Base-by-base conservation (phyloP, 2,797 vertebrate species). In the Rachycentron canadum region DNA sequence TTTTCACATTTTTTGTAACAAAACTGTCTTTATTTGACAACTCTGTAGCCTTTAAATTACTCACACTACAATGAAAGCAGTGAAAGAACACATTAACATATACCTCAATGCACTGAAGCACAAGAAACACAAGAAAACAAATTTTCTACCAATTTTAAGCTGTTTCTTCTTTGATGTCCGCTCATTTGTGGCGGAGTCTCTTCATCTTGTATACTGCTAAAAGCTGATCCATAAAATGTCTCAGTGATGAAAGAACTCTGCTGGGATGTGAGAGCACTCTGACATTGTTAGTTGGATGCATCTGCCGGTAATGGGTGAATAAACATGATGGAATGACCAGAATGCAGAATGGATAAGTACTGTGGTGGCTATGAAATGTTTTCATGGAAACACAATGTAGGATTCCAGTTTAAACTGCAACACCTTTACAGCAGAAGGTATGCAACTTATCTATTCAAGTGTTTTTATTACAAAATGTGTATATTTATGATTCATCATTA, bases 221-320 rank as follows among this genome's bases (percentile, higher is more conserved):
- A 86, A 70, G 63, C 67, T 32, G 16, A 70, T 23, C 12, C 25
- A 61, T 61, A 84, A 82, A 78, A 57, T 57, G 43, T 40, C 58
- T 70, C 38, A 21, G 21, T 43, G 59, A 90, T 84, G 56, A 81
- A 88, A 78, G 45, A 73, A 38, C 47, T 66, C 78, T 66, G 53
- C 58, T 3, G 52, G 68, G 79, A 74, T 69, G 70, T 62, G 67
- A 81, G 65, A 57, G 56, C 49, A 62, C 63, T 77, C 57, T 58
- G 68, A 68, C 62, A 78, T 74, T 65, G 71, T 75, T 73, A 60
- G 56, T 36, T 32, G 38, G 32, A 73, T 82, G 71, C 52, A 40
- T 78, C 82, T 84, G 68, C 59, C 43, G 14, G 68, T 86, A 87
- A 88, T 86, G 76, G 63, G 19, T 59, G 70, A 81, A 78, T 72